A percentile compares a stretch with the other conserved stretches of the same genome.
These are phyloP conservation scores for Ctenopoma kingsleyae DNA, from an alignment of 2,797 vertebrate species.

Conservation along the genomic window DNA sequence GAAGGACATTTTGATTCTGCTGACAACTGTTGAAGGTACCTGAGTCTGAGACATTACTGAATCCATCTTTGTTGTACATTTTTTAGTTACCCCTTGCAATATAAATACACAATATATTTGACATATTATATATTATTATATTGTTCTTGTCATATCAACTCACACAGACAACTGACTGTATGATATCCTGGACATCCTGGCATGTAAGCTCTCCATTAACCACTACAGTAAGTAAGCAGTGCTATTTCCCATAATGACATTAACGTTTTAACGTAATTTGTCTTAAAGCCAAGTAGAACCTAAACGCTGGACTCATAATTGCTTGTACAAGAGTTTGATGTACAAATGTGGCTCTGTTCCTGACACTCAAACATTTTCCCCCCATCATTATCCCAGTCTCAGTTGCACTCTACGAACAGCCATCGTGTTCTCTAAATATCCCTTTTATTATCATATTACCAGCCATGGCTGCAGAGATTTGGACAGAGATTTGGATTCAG, in stretches of 20 bases:
- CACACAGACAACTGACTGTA: conserved; percentile 17
- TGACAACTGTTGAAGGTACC: neutral
- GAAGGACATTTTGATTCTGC: neutral
- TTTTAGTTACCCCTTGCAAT: no score
- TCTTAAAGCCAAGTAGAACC: conserved; percentile 26
- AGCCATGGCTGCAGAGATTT: conserved; percentile 59
- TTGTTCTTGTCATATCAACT: conserved; percentile 10
- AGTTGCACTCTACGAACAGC: conserved; percentile 9
- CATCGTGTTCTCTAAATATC: conserved; percentile 51
- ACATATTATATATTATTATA: no score
- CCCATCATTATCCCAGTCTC: conserved; percentile 33
- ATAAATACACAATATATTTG: neutral
- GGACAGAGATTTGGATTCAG: conserved; percentile 60
- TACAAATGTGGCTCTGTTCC: conserved; percentile 34
- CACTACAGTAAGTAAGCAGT: conserved; percentile 1
- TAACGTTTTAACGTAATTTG: conserved; percentile 31
- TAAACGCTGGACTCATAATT: conserved; percentile 26
- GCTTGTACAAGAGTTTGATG: conserved; percentile 14
- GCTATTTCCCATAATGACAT: conserved; percentile 30
- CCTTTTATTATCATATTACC: conserved; percentile 55
- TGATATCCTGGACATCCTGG: conserved; percentile 16
- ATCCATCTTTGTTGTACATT: neutral
- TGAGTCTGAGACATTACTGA: neutral
- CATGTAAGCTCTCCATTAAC: conserved; percentile 2
- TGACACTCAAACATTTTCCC: conserved; percentile 38